These are phyloP conservation scores for Corydoras sp. DNA, from an alignment of 2,113 vertebrate species.

Conservation along the genomic window DNA sequence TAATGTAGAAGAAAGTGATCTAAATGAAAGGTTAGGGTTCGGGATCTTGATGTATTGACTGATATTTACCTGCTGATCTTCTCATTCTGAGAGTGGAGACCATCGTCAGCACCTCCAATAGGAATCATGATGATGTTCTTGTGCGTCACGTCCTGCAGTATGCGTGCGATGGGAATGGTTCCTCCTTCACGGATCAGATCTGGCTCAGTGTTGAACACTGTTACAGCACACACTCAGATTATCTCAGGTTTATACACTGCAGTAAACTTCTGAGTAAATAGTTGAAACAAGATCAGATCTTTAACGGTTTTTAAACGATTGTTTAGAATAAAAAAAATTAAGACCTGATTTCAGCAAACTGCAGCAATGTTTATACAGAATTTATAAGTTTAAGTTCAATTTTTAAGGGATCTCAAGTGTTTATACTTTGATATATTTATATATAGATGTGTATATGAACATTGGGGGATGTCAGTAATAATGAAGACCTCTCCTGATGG, in stretches of 20 bases:
- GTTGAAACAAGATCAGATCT: no score
- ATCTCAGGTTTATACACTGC: no score
- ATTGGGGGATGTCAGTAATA: background rate
- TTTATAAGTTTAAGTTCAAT: no score
- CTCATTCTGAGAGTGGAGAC: slow-evolving; percentile 74
- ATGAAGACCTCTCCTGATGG: slow-evolving; percentile 72
- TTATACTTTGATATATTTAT: background rate
- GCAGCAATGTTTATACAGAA: no score
- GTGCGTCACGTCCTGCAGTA: slow-evolving; percentile 64
- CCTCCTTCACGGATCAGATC: slow-evolving; percentile 74
- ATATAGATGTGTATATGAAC: background rate
- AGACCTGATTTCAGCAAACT: background rate
- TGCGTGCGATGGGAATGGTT: slow-evolving; percentile 68
- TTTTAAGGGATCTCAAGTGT: background rate
- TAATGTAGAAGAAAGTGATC: no score
- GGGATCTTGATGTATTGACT: no score
- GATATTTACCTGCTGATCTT: slow-evolving; percentile 46
- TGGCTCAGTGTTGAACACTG: slow-evolving; percentile 64
- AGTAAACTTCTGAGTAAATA: no score
- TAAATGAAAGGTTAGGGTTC: no score
- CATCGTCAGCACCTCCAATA: slow-evolving; percentile 71
- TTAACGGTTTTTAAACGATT: no score
- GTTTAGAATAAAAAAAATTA: no score
- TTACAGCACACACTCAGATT: background rate
- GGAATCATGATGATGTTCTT: slow-evolving; percentile 73